Base-by-base conservation (phyloP, 1,140 invertebrate genomes). In the Heliconius nattereri region DNA sequence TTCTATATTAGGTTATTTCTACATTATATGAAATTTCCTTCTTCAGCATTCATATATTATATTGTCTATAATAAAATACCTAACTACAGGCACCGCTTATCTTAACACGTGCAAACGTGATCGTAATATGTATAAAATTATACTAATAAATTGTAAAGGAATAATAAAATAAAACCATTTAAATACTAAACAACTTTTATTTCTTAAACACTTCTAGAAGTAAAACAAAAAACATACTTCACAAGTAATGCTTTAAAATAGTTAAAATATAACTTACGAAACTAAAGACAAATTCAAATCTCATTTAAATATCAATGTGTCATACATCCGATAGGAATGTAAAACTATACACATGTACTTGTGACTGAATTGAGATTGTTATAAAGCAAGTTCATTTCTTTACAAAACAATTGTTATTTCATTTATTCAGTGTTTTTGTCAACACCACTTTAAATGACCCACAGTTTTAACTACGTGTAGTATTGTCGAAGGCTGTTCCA, bases 161-260 rank as follows among this genome's bases (percentile, higher is more conserved):
- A 76, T 29, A 74, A 70, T 78, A 20, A 75, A 75, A 79, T 8
- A 70, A 74, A 70, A 66, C 3, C 60, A 66, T 29, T 13, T n/a
- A 45, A 76, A 85, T 81, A 83, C 79, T 88, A 87, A 89, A 90
- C 83, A 87, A 85, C 29, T 84, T 60, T 88, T 86, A 88, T 86
- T 90, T 84, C 88, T 90, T 90, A 89, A 81, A 87, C 60, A 84
- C 86, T 86, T 80, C 86, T 81, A 82, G 87, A 87, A 90, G 87
- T 86, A 75, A 87, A 90, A 90, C 86, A 91, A 87, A 40, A 90
- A 88, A 89, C 85, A 86, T 81, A 89, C 89, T 91, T 90, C 76
- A 83, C 77, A 90, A 91, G 90, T 89, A 90, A 90, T 81, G 85
- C 71, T 77, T 76, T 71, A 78, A 76, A 81, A 66, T 73, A 72